These are phyloP conservation scores for Caenorhabditis latens DNA, from an alignment of 1,140 invertebrate species.

Conservation along the genomic window DNA sequence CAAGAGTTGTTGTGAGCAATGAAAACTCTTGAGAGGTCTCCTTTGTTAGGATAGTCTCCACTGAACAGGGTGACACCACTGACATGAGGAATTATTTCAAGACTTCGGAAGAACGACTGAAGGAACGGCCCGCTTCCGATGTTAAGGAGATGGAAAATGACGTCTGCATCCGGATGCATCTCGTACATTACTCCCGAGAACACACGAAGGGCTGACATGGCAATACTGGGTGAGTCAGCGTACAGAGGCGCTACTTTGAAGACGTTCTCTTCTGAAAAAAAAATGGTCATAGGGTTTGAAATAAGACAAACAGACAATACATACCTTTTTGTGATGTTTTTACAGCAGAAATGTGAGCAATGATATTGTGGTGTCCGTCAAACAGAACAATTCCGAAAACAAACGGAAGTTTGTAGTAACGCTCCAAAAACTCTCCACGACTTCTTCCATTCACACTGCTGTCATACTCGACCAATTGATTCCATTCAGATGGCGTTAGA, in stretches of 20 bases:
- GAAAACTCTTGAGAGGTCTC: conserved; percentile 1
- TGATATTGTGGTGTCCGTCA: conserved; percentile 33
- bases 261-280: conserved; percentile 25
- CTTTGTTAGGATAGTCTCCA: not conserved
- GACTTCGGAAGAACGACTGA: conserved; percentile 37
- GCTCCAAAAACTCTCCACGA: not conserved
- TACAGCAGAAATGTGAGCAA: conserved; percentile 42
- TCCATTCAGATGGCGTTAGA: conserved; percentile 4
- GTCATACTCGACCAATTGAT: conserved; percentile 2
- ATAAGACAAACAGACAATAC: not conserved
- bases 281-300: not conserved
- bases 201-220: conserved; percentile 48
- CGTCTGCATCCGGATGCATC: conserved; percentile 34
- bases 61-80: conserved; percentile 34
- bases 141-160: conserved; percentile 26
- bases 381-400: conserved; percentile 32
- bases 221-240: conserved; percentile 10
- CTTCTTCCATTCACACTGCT: conserved; percentile 3
- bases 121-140: conserved; percentile 35
- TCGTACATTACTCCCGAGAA: conserved; percentile 50
- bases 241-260: conserved; percentile 48
- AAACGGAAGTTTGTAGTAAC: not conserved
- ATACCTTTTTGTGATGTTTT: not conserved
- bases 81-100: conserved; percentile 31
- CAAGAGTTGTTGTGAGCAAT: conserved; percentile 47